Evolutionary conservation across 2,888 invertebrate species (phyloP), one percentile per base, ranked within the genome.

Genomic region (Oeneis ivallda): DNA sequence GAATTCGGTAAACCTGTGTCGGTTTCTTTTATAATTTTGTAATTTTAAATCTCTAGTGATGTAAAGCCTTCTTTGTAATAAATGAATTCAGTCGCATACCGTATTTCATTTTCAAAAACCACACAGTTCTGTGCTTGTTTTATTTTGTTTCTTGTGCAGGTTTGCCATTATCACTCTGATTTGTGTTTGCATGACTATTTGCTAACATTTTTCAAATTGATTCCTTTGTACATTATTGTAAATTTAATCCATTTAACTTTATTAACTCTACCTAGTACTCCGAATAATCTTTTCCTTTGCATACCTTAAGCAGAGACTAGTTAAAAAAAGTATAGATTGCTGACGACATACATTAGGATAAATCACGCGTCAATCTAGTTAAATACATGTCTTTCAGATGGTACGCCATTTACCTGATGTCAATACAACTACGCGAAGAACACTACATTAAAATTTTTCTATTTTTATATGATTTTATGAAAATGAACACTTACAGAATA

Each of bases 51-150:
- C 80, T 76, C 78, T 88, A 87, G 84, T 78, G 80, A 78, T 89
- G 87, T 90, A 85, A 79, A 84, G 86, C 88, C 86, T 86, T 87
- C 84, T 88, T 89, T 88, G 81, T 85, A 90, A 91, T 91, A 92
- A 92, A 92, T 82, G 81, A 86, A 87, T 88, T 88, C 83, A 85
- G 80, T 85, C 85, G 82, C 80, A 85, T 79, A 67, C 75, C 70
- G 89, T 87, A 89, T 92, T 91, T 92, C 85, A 90, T 92, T 92
- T 79, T 79, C 69, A 74, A 70, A 64, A 71, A 76, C 78, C 79
- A 79, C 79, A 79, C 76, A 78, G 70, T 50, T 71, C 68, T 76
- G 67, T 72, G 79, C 79, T 81, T 83, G 79, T 84, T 82, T 76
- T 69, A 74, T 82, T 85, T 85, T 83, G 84, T 89, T 90, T 76